These are phyloP conservation scores for Myodes glareolus DNA, from an alignment of 2,113 vertebrate species.

Conservation along the genomic window DNA sequence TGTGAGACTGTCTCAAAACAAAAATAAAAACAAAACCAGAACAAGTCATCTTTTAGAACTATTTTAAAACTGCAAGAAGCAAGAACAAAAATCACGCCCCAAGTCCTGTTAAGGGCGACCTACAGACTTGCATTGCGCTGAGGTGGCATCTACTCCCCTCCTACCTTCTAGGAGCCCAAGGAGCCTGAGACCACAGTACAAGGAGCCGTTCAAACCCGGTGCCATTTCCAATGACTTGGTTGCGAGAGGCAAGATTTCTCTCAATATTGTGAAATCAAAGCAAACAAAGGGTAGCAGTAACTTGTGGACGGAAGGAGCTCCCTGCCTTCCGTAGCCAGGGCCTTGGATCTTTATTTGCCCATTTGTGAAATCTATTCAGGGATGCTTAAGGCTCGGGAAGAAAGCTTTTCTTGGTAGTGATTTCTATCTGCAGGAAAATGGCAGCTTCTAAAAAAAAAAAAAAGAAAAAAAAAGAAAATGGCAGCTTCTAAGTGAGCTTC, in stretches of 20 bases:
- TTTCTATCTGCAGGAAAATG: background rate
- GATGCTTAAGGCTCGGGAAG: background rate
- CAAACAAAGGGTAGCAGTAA: background rate
- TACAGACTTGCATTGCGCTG: fast-evolving
- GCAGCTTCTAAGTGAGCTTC: background rate
- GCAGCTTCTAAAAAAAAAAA: background rate
- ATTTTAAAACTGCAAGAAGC: background rate
- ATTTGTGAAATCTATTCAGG: background rate
- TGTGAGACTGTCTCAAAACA: too few relatives aligned
- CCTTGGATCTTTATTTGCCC: background rate
- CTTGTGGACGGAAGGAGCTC: background rate
- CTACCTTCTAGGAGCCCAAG: background rate
- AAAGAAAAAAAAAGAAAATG: too few relatives aligned
- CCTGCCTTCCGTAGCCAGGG: background rate
- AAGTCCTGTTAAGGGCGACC: background rate
- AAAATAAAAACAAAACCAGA: too few relatives aligned
- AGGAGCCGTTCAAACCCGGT: conserved; percentile 44
- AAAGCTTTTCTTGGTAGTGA: background rate
- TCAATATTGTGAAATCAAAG: conserved; percentile 31
- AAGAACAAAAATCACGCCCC: background rate
- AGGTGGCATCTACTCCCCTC: fast-evolving
- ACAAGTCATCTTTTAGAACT: background rate
- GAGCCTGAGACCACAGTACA: background rate
- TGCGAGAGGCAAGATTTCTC: conserved; percentile 2
- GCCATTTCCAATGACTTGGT: conserved; percentile 27